Base-by-base conservation (phyloP, 2,888 invertebrate genomes). In the Aphelenchoides bicaudatus region DNA sequence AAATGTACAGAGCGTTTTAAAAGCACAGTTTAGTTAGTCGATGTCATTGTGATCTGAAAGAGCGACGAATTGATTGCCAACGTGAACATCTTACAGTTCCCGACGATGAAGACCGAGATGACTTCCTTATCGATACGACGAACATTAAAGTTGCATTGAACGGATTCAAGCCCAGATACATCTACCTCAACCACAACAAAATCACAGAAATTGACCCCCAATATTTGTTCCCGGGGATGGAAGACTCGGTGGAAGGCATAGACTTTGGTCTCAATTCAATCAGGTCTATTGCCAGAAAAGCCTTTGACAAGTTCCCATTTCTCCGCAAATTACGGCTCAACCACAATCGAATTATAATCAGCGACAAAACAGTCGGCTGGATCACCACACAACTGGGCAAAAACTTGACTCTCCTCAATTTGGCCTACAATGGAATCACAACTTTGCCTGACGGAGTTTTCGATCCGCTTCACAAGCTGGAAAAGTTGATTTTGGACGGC, bases 381-480 rank as follows among this genome's bases (percentile, higher is more conserved):
- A 58, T 72, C 47, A 58, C 59, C 13, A 66, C 69, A 6, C 61
- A 64, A 34, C 58, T 73, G 30, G 63, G 65, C n/a, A 61, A 68
- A 1, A 60, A 58, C 2, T 50, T 74, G n/a, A 59, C 67, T 21
- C 54, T 61, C 16, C 64, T 58, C 8, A 31, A 34, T 29, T 28
- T 63, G 51, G 64, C 31, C 10, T 37, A 62, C 39, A 62, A 63
- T 49, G 0, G 23, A 16, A 53, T 64, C 13, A 29, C 10, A 8
- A 29, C 51, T 8, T 38, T 63, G 13, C 28, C 21, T 6, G 37
- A 50, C 3, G 30, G 27, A 19, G 30, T 49, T n/a, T 67, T 67
- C 55, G 13, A 31, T 13, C 8, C 16, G 1, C 47, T 67, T 31
- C 46, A 39, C 13, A 56, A 46, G 29, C 50, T 74, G 34, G 63